Percentiles rank a stretch among this genome's conserved stretches.
Conservation (phyloP, 2,797 vertebrate species). For the Tadarida brasiliensis region DNA sequence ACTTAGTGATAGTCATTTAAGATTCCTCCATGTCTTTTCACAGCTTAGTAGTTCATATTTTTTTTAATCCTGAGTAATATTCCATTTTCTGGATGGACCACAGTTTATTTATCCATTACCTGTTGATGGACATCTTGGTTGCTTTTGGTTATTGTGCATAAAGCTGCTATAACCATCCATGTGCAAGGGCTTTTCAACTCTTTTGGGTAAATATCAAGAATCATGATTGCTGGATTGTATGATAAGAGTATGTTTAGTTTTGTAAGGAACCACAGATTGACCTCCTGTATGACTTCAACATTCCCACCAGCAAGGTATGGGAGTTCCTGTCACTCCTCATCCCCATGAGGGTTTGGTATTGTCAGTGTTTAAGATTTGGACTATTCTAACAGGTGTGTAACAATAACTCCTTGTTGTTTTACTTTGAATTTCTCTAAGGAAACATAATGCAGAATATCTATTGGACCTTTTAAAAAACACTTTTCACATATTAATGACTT, state of each 20-base stretch:
- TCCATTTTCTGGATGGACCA: neutral
- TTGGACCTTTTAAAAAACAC: neutral
- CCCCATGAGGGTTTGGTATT: neutral
- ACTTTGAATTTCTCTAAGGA: neutral
- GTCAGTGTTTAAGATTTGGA: neutral
- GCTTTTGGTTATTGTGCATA: neutral
- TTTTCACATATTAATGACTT: neutral
- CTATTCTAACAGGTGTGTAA: neutral
- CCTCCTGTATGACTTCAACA: neutral
- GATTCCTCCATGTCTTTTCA: neutral
- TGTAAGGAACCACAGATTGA: neutral
- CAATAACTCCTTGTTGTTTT: neutral
- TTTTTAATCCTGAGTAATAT: neutral
- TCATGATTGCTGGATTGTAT: neutral
- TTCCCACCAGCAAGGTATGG: neutral
- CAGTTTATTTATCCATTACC: neutral
- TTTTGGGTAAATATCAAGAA: neutral
- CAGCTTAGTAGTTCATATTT: neutral
- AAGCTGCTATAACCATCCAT: neutral
- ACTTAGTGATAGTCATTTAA: neutral
- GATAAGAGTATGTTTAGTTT: neutral
- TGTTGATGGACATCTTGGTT: neutral
- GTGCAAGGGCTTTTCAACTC: neutral
- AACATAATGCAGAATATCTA: neutral
- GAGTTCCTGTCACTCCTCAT: neutral